phyloP scores from a whole-genome alignment of 2,797 vertebrate genomes.

The Eulemur rubriventer region DNA sequence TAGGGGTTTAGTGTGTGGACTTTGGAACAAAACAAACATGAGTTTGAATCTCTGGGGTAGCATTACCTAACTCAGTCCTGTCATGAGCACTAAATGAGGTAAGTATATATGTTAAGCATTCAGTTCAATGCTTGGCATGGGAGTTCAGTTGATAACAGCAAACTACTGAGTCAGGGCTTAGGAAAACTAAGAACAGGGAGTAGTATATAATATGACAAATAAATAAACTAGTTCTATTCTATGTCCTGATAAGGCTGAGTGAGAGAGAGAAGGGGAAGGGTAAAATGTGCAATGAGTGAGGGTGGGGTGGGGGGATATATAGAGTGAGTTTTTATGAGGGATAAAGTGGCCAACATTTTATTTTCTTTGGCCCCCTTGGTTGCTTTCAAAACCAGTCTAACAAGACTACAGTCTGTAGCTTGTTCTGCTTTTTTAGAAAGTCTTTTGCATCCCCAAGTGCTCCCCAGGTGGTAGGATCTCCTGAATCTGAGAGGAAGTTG shows the following conservation, averaged over 20 bases:
- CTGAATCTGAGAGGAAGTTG: not conserved
- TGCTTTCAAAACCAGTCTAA: not conserved
- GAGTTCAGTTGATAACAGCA: slow-evolving; percentile 27
- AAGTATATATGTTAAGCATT: slow-evolving; percentile 32
- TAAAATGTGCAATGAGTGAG: not conserved
- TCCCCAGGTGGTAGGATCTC: not conserved
- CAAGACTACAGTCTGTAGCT: not conserved
- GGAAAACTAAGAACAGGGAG: slow-evolving; percentile 36
- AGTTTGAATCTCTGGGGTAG: slow-evolving; percentile 31
- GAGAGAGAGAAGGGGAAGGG: not conserved
- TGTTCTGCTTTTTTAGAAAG: not conserved
- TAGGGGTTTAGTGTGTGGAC: not conserved
- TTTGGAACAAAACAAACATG: not conserved
- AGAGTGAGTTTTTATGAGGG: not conserved
- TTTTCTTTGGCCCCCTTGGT: not conserved
- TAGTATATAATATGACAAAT: slow-evolving; percentile 25
- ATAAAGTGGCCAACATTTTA: not conserved
- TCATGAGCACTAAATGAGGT: slow-evolving; percentile 46
- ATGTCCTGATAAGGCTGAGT: not conserved
- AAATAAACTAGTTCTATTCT: not conserved
- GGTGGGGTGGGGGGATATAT: not conserved
- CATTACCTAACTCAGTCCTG: not conserved
- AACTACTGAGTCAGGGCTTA: slow-evolving; percentile 53
- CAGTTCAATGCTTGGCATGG: not conserved
- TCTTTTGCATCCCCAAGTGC: not conserved